phyloP scores from a whole-genome alignment of 1,140 invertebrate genomes.

The Trichonephila inaurata region DNA sequence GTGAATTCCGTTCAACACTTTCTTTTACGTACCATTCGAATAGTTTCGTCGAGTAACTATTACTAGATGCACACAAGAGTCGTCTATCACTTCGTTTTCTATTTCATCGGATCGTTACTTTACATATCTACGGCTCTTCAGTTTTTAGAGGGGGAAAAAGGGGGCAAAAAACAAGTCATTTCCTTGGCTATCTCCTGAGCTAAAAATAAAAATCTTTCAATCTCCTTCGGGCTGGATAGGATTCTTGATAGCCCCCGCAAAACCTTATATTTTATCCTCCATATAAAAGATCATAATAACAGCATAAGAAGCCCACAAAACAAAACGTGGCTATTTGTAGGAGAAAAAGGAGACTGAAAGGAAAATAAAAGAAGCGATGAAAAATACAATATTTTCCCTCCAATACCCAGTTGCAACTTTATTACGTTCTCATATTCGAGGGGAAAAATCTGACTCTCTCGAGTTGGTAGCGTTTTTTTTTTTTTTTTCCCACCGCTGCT shows the following conservation, averaged over 20 bases:
- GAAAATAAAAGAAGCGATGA: background rate
- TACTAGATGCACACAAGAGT: too few species aligned
- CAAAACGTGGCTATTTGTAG: constrained; percentile 45
- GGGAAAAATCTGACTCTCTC: constrained; percentile 28
- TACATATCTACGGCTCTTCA: background rate
- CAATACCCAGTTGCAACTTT: constrained; percentile 55
- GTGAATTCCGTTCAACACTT: too few species aligned
- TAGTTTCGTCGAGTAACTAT: too few species aligned
- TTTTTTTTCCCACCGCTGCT: background rate
- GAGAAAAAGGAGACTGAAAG: background rate
- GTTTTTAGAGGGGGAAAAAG: background rate
- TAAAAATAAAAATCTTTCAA: constrained; percentile 22
- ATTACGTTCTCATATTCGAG: constrained; percentile 61
- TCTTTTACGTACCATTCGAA: too few species aligned
- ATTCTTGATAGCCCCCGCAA: constrained; percentile 34
- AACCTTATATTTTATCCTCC: constrained; percentile 19
- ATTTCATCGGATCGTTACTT: background rate
- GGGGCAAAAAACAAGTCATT: background rate
- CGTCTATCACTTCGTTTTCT: background rate
- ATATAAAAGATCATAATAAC: constrained; percentile 51
- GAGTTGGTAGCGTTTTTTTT: background rate
- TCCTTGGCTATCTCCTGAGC: background rate
- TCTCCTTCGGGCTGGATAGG: constrained; percentile 15
- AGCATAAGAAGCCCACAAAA: constrained; percentile 29
- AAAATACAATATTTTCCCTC: constrained; percentile 46